Conservation (phyloP, 2,113 vertebrate genomes). For the Cariama cristata region DNA sequence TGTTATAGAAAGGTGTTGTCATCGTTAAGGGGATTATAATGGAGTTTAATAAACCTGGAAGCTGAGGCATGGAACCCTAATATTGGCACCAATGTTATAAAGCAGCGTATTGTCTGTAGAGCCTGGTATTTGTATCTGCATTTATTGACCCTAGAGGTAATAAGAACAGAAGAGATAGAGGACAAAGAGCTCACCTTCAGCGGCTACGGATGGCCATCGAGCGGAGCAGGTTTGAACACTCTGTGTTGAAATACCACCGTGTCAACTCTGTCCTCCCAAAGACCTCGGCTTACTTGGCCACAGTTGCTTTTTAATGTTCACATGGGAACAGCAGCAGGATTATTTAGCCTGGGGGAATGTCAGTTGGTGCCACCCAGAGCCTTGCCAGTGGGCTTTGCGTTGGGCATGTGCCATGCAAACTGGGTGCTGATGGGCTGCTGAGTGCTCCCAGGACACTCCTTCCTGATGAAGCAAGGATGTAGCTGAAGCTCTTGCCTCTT, state of each 20-base stretch:
- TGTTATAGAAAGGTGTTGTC: constrained; percentile 57
- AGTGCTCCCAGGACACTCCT: not conserved
- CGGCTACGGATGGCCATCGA: not conserved
- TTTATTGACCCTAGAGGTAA: constrained; percentile 53
- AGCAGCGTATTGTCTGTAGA: not conserved
- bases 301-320: fast-evolving
- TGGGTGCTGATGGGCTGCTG: not conserved
- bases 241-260: not conserved
- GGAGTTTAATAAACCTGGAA: constrained; percentile 69
- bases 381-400: not conserved
- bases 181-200: constrained; percentile 44
- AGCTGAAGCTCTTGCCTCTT: not conserved
- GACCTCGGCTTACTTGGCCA: not conserved
- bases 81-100: not conserved
- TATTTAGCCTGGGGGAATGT: not conserved
- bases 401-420: fast-evolving
- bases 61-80: not conserved
- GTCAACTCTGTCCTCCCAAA: not conserved
- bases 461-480: not conserved
- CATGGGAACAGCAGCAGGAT: fast-evolving
- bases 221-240: not conserved
- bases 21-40: constrained; percentile 48
- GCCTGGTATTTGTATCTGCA: constrained; percentile 8
- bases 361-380: not conserved
- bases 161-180: constrained; percentile 1